Base-by-base conservation (phyloP, 2,888 invertebrate species). In the Phyllotreta cruciferae region DNA sequence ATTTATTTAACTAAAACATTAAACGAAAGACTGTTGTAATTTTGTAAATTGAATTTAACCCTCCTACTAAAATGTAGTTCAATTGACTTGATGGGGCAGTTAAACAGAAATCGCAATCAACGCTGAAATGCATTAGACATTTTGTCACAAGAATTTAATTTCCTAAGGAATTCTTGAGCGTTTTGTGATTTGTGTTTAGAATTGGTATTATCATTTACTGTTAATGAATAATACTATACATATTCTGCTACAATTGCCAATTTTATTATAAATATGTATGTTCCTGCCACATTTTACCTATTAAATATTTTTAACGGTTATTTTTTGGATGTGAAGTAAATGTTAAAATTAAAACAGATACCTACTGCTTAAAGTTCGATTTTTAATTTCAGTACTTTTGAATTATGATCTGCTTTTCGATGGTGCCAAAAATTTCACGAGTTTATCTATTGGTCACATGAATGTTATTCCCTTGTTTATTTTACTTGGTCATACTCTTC, bases 61-160 rank as follows among this genome's bases (percentile, higher is more conserved):
- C 24, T 24, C 24, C 24, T 24, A 4, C 24, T 24, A 4, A 24
- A 24, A 24, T 24, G 24, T 24, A 24, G 24, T 24, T 24, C 24
- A 24, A 24, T 24, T 24, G 24, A 24, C 24, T 24, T 24, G 24
- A 24, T 24, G 24, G 24, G 24, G 24, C 24, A 24, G 24, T 24
- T 24, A 24, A 24, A 24, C 1, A 49, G 49, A 49, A 49, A 49
- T 49, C 10, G 49, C 49, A 49, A 35, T 47, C 24, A 49, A 9
- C 34, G 35, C 11, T 49, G 49, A 49, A 49, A 49, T 49, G 49
- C n/a, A 49, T 49, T n/a, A 36, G 49, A 49, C 49, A 35, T 35
- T 49, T 49, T 35, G 49, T 49, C 49, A 49, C 49, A 49, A 49
- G 49, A 49, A 49, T 49, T 49, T 49, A 49, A 49, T 49, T 49